Evolutionary conservation across 2,888 invertebrate genomes (phyloP).

Genomic region (Parnassius mnemosyne): DNA sequence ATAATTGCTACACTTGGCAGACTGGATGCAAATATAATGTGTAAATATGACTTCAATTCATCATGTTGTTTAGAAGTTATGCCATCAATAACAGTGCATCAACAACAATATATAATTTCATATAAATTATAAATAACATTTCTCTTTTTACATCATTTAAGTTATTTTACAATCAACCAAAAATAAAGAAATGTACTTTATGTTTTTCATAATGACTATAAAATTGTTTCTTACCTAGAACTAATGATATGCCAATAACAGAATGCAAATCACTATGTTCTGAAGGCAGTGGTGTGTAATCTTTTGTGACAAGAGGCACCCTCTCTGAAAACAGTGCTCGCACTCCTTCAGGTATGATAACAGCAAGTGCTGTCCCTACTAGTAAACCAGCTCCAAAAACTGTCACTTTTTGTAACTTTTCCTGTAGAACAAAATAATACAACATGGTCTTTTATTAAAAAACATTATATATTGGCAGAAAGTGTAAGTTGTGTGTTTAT

Average conservation of each 20-base stretch:
- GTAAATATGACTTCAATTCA: too few species aligned
- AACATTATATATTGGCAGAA: neutral
- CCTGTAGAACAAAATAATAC: constrained; percentile 79
- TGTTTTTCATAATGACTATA: neutral
- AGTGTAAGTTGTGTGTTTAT: too few species aligned
- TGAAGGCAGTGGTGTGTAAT: constrained; percentile 58
- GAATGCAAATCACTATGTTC: constrained; percentile 84
- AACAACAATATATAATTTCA: too few species aligned
- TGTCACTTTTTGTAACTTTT: constrained; percentile 95
- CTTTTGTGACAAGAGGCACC: constrained; percentile 53
- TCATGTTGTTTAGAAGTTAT: too few species aligned
- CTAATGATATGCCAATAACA: constrained; percentile 94
- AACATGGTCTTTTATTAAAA: neutral
- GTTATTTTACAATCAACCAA: too few species aligned
- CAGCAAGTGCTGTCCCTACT: constrained; percentile 97
- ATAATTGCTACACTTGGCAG: too few species aligned
- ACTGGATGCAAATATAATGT: too few species aligned
- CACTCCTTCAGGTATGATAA: constrained; percentile 99
- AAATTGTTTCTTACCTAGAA: constrained; percentile 80
- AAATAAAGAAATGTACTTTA: too few species aligned
- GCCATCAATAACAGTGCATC: too few species aligned
- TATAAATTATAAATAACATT: too few species aligned
- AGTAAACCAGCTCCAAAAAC: constrained; percentile 98
- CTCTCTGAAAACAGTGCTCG: constrained; percentile 84
- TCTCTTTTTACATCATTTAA: too few species aligned